Percentiles rank a stretch among this genome's conserved stretches.
phyloP scores from a whole-genome alignment of 2,888 invertebrate species.

The Andrena bucephala region DNA sequence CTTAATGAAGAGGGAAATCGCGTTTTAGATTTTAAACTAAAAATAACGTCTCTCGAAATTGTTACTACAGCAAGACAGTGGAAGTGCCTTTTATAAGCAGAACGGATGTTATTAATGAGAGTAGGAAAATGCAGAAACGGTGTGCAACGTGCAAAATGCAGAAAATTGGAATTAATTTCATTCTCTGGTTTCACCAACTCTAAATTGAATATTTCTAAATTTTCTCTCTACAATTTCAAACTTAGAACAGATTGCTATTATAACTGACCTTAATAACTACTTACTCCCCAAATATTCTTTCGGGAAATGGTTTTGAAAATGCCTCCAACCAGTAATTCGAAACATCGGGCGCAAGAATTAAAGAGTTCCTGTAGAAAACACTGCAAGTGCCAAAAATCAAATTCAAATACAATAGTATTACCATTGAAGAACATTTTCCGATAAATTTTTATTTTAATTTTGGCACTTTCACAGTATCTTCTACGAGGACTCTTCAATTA shows the following conservation, averaged over 20 bases:
- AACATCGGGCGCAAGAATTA: too few relatives aligned
- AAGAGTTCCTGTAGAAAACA: too few relatives aligned
- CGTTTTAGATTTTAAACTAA: background rate
- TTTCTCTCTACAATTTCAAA: background rate
- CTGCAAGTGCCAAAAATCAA: too few relatives aligned
- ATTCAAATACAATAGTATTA: too few relatives aligned
- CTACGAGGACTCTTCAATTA: too few relatives aligned
- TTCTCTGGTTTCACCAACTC: background rate
- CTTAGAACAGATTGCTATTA: background rate
- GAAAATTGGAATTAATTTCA: slow-evolving; percentile 9
- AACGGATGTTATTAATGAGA: background rate
- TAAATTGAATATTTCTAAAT: background rate
- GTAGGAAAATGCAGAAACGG: slow-evolving; percentile 1
- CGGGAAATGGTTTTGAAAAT: too few relatives aligned
- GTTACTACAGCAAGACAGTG: background rate
- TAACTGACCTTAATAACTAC: background rate
- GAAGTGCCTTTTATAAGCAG: slow-evolving; percentile 11
- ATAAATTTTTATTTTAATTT: too few relatives aligned
- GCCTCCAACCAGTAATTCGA: too few relatives aligned
- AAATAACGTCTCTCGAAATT: background rate
- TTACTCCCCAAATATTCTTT: too few relatives aligned
- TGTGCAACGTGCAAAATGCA: background rate
- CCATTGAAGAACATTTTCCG: too few relatives aligned
- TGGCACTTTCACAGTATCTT: too few relatives aligned
- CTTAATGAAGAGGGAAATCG: background rate